Base-by-base conservation (phyloP, 2,888 invertebrate species). In the Tuberolachnus salignus region DNA sequence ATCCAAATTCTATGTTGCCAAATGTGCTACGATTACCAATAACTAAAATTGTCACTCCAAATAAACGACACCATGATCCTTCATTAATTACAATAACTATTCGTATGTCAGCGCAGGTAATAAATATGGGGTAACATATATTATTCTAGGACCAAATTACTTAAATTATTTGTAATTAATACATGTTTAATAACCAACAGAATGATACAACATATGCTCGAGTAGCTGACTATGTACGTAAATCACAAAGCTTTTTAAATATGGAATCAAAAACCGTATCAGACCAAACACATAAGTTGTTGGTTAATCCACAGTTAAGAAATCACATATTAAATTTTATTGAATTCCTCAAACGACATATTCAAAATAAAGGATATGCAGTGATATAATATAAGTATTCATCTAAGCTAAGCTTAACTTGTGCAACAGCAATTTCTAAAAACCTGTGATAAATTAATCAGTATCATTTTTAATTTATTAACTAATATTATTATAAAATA, bases 301-400 rank as follows among this genome's bases (percentile, higher is more conserved):
- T 67, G 82, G 81, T 81, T 83, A 86, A 16, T 82, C 86, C 86
- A 11, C 85, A 86, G 81, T 84, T 86, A 66, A 86, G 87, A 73
- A 88, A 88, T 84, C 88, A 89, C 83, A 87, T 89, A 82, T 83
- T 88, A 57, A 87, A 87, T 82, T 83, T 89, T 80, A 85, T 90
- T 67, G 85, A 86, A 63, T 85, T 89, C 81, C 88, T 88, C 6
- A 88, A 88, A 84, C 86, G 88, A 81, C 88, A 89, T 83, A 86
- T 85, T 82, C 86, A 87, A 82, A 86, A 86, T 81, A 86, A 86
- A 82, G 88, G 87, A 82, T 89, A 89, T 85, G 84, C 86, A 51
- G 87, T 89, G 82, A 85, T 88, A 78, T 87, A 85, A 84, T 75
- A 42, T 51, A 49, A 71, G 23, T 71, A 49, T 49, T 72, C 10